Conservation (phyloP, 2,888 invertebrate species). For the Dolomedes plantarius region DNA sequence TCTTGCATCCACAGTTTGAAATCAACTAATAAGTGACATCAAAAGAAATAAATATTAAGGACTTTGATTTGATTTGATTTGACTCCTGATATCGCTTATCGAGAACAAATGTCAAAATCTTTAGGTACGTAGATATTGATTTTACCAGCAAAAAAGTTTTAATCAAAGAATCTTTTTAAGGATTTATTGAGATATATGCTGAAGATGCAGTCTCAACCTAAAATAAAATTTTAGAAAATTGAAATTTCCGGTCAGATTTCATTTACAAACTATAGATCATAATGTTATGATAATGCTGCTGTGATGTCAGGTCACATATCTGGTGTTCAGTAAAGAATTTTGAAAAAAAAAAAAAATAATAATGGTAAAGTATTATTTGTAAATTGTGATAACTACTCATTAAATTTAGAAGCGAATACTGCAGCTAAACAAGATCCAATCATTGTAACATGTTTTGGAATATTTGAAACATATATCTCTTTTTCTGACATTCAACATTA, state of each 20-base stretch:
- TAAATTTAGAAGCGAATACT: constrained; percentile 2
- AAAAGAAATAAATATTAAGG: no score
- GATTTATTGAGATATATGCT: constrained; percentile 13
- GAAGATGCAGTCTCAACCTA: neutral
- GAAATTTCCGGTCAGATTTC: constrained; percentile 3
- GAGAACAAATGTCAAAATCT: constrained; percentile 6
- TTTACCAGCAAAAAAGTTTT: constrained; percentile 6
- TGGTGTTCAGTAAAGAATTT: neutral
- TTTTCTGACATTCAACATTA: neutral
- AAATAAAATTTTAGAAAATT: constrained; percentile 13
- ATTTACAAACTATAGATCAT: constrained; percentile 5
- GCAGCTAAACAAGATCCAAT: constrained; percentile 1
- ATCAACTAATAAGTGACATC: no score
- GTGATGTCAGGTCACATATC: constrained; percentile 3
- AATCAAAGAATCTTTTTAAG: constrained; percentile 21
- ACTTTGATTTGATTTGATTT: no score
- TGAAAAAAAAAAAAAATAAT: no score
- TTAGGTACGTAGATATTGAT: constrained; percentile 9
- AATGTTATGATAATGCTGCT: no score
- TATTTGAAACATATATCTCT: no score
- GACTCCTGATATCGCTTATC: no score
- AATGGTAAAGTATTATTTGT: no score
- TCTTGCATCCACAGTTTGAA: constrained; percentile 3
- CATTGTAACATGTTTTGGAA: constrained; percentile 1
- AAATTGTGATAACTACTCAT: constrained; percentile 13